Conservation (phyloP, 2,888 invertebrate species). For the Agonopterix alstromeriana region DNA sequence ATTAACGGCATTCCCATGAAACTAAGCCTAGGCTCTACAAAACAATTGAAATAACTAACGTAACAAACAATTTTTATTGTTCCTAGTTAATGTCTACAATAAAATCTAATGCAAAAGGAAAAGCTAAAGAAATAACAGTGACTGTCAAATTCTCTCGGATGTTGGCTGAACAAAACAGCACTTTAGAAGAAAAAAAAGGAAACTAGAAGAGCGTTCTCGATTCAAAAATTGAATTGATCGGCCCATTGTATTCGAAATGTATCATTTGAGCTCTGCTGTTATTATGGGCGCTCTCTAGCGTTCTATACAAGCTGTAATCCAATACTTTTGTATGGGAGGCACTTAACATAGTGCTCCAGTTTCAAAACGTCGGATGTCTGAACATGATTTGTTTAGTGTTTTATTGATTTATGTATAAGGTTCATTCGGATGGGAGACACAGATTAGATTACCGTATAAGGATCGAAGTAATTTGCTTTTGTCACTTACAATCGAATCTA, state of each 20-base stretch:
- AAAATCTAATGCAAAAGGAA: slow-evolving; percentile 51
- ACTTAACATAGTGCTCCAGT: slow-evolving; percentile 56
- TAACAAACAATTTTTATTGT: slow-evolving; percentile 9
- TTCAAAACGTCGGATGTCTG: slow-evolving; percentile 52
- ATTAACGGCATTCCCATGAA: slow-evolving; percentile 5
- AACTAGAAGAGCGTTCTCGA: slow-evolving; percentile 75
- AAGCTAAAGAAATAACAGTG: slow-evolving; percentile 70
- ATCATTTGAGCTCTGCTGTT: slow-evolving; percentile 71
- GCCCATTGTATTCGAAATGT: slow-evolving; percentile 77
- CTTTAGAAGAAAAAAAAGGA: slow-evolving; percentile 65
- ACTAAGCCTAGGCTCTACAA: slow-evolving; percentile 1
- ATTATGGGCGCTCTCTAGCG: slow-evolving; percentile 71
- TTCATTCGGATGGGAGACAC: not conserved
- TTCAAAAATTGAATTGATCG: slow-evolving; percentile 78
- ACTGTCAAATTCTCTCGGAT: slow-evolving; percentile 73
- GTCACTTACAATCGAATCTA: too few relatives aligned
- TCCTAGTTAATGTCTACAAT: slow-evolving; percentile 37
- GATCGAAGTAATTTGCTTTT: too few relatives aligned
- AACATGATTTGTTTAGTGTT: slow-evolving; percentile 49
- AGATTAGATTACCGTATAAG: not conserved
- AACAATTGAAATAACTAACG: slow-evolving; percentile 7
- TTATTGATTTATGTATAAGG: slow-evolving; percentile 19
- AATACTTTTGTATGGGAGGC: slow-evolving; percentile 76
- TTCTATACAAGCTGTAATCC: slow-evolving; percentile 72
- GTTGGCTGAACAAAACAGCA: slow-evolving; percentile 75